Conservation (phyloP, 1,140 invertebrate species). For the Listronotus bonariensis region DNA sequence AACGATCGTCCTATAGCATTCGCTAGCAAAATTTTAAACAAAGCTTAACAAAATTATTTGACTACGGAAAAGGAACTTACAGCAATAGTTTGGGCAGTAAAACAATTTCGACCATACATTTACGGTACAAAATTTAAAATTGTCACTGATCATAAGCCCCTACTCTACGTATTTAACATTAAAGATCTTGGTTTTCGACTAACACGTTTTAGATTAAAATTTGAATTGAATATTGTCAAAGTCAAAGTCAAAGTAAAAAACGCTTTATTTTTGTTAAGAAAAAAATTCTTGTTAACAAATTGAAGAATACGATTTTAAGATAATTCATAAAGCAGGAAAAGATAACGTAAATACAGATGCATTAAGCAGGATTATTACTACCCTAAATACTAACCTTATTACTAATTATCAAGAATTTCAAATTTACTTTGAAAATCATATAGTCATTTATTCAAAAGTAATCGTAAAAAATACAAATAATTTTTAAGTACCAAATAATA, state of each 20-base stretch:
- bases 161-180: constrained; percentile 50
- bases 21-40: constrained; percentile 14
- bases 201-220: constrained; percentile 39
- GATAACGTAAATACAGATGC: constrained; percentile 37
- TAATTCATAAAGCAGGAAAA: too few species aligned
- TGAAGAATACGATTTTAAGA: too few species aligned
- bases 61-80: constrained; percentile 14
- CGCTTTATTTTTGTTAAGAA: too few species aligned
- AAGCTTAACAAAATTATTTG: constrained; percentile 11
- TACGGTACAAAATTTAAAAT: constrained; percentile 52
- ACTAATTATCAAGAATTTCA: neutral
- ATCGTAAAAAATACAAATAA: neutral
- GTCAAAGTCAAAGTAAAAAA: too few species aligned
- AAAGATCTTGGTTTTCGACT: constrained; percentile 49
- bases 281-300: too few species aligned
- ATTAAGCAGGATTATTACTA: constrained; percentile 34
- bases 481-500: neutral
- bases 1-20: constrained; percentile 15
- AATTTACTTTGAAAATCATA: neutral
- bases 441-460: neutral
- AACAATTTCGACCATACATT: constrained; percentile 35
- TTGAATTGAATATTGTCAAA: too few species aligned
- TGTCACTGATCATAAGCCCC: constrained; percentile 54
- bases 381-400: neutral
- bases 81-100: constrained; percentile 11